These are phyloP conservation scores for Apodemia hepburni DNA, from an alignment of 2,888 invertebrate species.

Conservation along the genomic window DNA sequence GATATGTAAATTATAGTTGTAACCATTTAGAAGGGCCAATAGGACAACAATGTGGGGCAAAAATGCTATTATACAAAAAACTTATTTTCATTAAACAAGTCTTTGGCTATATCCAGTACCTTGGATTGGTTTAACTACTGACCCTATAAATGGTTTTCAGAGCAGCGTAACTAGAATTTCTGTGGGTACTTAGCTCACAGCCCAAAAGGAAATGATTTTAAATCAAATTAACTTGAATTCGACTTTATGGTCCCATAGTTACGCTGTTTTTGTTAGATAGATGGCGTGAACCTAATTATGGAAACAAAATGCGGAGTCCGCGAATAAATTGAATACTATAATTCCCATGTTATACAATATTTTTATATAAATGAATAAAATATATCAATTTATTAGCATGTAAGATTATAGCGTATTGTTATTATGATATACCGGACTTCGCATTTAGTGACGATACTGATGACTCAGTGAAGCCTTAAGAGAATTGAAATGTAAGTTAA, in stretches of 20 bases:
- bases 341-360: constrained; percentile 46
- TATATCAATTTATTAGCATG: constrained; percentile 52
- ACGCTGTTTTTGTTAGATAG: constrained; percentile 28
- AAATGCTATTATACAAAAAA: neutral
- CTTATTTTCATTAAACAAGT: neutral
- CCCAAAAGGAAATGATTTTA: neutral
- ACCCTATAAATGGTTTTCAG: constrained; percentile 3
- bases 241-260: neutral
- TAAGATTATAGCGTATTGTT: constrained; percentile 38
- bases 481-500: constrained; percentile 41
- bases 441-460: constrained; percentile 41
- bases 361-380: constrained; percentile 54
- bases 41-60: neutral
- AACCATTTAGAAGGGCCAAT: constrained; percentile 9
- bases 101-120: neutral
- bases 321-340: constrained; percentile 20
- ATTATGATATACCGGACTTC: constrained; percentile 35
- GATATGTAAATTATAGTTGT: neutral
- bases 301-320: constrained; percentile 30
- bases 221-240: neutral
- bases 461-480: constrained; percentile 52
- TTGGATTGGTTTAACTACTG: neutral
- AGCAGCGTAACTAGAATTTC: neutral
- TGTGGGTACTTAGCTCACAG: neutral
- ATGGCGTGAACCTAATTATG: constrained; percentile 31